These are phyloP conservation scores for Mormyrus proboscirostris DNA, from an alignment of 2,797 vertebrate genomes.

Conservation along the genomic window DNA sequence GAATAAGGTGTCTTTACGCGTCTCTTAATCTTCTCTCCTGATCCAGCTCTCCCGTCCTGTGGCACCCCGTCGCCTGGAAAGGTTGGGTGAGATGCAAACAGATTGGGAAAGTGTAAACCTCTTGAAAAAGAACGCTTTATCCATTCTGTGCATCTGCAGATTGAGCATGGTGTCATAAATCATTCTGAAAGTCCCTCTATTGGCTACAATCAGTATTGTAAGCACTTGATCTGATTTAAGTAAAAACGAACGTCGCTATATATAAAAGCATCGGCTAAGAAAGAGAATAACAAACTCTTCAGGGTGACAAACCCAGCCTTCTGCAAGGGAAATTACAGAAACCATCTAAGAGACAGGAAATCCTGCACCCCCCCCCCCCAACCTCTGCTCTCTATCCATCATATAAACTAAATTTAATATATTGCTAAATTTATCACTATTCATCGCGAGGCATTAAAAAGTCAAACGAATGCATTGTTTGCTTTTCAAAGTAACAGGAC, in stretches of 20 bases:
- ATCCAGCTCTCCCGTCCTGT: conserved; percentile 71
- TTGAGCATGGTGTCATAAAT: neutral
- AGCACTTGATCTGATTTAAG: neutral
- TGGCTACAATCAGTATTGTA: neutral
- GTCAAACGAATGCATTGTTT: neutral
- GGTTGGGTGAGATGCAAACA: neutral
- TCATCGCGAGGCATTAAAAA: neutral
- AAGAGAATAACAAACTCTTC: neutral
- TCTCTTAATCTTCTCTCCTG: conserved; percentile 95
- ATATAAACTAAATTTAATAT: neutral
- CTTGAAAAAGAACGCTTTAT: neutral
- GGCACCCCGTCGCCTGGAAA: conserved; percentile 65
- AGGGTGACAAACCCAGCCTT: neutral
- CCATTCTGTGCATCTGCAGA: neutral
- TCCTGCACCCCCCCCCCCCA: neutral
- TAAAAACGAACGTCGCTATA: neutral
- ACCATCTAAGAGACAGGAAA: neutral
- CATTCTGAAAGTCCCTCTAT: neutral
- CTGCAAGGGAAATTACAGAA: neutral
- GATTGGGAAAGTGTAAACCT: neutral
- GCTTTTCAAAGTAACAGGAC: neutral
- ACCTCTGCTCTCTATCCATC: neutral
- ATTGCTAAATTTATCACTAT: neutral
- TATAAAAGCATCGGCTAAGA: neutral
- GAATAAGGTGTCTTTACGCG: conserved; percentile 97